phyloP scores from a whole-genome alignment of 35 echinoderm and acorn worm genomes.

The Anneissia japonica region DNA sequence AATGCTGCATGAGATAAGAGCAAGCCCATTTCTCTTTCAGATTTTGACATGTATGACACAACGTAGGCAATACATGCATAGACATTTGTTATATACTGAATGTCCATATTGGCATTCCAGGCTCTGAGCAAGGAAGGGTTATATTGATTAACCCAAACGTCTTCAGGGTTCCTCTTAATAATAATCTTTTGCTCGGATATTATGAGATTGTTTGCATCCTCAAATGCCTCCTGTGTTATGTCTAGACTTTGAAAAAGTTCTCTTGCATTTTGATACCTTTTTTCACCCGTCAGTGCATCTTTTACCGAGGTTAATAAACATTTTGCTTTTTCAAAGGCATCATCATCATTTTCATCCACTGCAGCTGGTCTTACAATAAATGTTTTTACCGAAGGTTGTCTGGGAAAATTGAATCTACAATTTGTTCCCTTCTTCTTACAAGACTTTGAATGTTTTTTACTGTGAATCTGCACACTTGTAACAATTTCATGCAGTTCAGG shows the following conservation, averaged over 20 bases:
- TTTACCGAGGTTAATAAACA: neutral
- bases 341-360: neutral
- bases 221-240: conserved; percentile 49
- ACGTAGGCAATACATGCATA: conserved; percentile 33
- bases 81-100: conserved; percentile 51
- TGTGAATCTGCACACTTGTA: conserved; percentile 45
- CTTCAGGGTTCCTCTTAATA: conserved; percentile 8
- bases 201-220: conserved; percentile 23
- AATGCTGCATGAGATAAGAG: no score
- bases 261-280: neutral
- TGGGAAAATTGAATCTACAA: conserved; percentile 76
- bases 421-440: conserved; percentile 58
- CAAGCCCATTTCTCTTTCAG: no score
- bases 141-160: conserved; percentile 41
- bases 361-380: conserved; percentile 35
- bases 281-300: neutral
- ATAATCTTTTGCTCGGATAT: conserved; percentile 16
- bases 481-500: conserved; percentile 62
- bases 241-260: neutral
- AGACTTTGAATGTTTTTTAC: conserved; percentile 68
- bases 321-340: conserved; percentile 10
- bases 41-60: no score
- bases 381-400: conserved; percentile 35
- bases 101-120: conserved; percentile 77
- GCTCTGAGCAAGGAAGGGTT: neutral